Evolutionary conservation across 2,797 vertebrate genomes (phyloP).

Genomic region (Clarias laeviceps): DNA sequence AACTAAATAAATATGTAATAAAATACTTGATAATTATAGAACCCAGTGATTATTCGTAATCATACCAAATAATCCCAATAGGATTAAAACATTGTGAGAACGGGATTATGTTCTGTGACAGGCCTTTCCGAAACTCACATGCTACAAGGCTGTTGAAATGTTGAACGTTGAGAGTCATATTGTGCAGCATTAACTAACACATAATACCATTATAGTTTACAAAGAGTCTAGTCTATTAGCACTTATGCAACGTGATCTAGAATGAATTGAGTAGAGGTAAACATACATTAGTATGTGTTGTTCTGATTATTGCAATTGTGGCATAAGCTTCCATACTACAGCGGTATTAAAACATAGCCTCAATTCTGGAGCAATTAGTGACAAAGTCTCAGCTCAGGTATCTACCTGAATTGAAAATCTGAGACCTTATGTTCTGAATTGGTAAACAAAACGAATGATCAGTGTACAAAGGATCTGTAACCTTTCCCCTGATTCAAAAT

Average conservation of each 20-base stretch:
- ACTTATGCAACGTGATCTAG: background rate
- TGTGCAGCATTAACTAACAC: background rate
- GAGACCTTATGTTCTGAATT: background rate
- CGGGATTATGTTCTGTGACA: background rate
- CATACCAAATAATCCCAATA: background rate
- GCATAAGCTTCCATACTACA: background rate
- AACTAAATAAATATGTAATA: background rate
- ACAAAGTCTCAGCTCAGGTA: background rate
- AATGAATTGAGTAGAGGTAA: background rate
- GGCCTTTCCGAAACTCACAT: background rate
- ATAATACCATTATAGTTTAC: background rate
- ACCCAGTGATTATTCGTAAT: background rate
- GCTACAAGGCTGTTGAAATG: background rate
- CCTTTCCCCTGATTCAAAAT: background rate
- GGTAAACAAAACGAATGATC: background rate
- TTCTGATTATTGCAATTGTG: background rate
- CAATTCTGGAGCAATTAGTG: background rate
- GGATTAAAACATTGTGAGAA: background rate
- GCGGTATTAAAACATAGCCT: background rate
- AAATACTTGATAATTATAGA: background rate
- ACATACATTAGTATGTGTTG: background rate
- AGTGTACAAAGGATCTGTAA: background rate
- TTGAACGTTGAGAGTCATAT: background rate
- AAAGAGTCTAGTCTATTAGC: background rate
- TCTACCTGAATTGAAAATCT: background rate